A percentile compares a stretch with the other conserved stretches of the same genome.
Conservation (phyloP, 2,113 vertebrate species). For the Vimba vimba region DNA sequence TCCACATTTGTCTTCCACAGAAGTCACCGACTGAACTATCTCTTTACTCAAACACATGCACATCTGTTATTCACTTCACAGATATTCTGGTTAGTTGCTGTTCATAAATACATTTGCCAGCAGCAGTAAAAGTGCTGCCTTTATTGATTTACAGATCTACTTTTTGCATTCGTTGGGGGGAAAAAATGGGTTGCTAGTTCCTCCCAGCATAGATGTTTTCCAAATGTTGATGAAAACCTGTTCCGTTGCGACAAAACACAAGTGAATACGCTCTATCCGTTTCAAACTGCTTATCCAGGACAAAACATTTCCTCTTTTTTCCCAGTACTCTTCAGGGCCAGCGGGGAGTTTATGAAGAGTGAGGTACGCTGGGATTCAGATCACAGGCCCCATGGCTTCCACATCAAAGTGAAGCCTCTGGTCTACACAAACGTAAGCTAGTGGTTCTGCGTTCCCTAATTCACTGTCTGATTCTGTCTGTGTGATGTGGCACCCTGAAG, state of each 20-base stretch:
- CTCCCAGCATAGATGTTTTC: conserved; percentile 8
- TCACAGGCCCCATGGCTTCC: conserved; percentile 43
- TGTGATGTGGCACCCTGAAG: conserved; percentile 39
- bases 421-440: conserved; percentile 29
- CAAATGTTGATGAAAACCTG: conserved; percentile 36
- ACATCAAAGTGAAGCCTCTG: conserved; percentile 51
- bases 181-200: neutral
- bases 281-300: conserved; percentile 48
- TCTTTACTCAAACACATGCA: neutral
- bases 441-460: conserved; percentile 20
- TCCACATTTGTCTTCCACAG: neutral
- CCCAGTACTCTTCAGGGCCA: conserved; percentile 8
- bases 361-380: conserved; percentile 35
- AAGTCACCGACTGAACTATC: neutral
- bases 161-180: conserved; percentile 15
- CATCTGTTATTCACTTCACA: neutral
- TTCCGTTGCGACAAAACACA: conserved; percentile 23
- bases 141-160: conserved; percentile 23
- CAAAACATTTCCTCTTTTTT: conserved; percentile 47
- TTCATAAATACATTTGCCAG: neutral
- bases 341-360: conserved; percentile 39
- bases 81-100: neutral
- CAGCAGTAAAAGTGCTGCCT: neutral
- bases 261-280: conserved; percentile 20
- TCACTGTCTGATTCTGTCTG: conserved; percentile 30